Evolutionary conservation across 2,888 invertebrate species (phyloP).

Genomic region (Tribolium freemani): DNA sequence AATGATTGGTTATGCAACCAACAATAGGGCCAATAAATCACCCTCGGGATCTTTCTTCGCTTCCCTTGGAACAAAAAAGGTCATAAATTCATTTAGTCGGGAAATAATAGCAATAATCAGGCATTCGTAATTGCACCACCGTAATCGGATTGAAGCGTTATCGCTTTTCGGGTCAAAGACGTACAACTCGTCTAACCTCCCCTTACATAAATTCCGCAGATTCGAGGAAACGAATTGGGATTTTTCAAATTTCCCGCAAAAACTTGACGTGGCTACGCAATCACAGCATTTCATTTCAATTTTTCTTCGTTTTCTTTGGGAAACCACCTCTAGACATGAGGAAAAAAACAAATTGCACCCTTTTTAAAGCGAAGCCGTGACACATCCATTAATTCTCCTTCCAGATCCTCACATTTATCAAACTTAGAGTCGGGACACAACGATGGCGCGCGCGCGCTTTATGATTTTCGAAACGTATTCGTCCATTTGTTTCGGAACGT

Average conservation of each 20-base stretch:
- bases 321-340: background rate
- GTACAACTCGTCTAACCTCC: slow-evolving; percentile 17
- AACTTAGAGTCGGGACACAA: background rate
- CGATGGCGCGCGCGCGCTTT: background rate
- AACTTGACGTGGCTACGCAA: no score
- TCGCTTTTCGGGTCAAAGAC: slow-evolving; percentile 26
- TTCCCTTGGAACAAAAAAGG: slow-evolving; percentile 1
- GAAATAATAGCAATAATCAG: slow-evolving; percentile 27
- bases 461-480: slow-evolving; percentile 25
- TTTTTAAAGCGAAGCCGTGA: background rate
- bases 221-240: slow-evolving; percentile 5
- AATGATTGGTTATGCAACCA: no score
- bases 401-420: slow-evolving; percentile 16
- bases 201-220: slow-evolving; percentile 12
- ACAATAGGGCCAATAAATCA: no score
- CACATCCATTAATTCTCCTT: slow-evolving; percentile 18
- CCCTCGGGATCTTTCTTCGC: no score
- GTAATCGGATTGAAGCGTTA: no score
- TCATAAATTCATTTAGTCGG: slow-evolving; percentile 24
- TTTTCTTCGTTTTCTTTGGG: background rate
- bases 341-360: background rate
- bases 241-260: background rate
- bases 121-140: no score
- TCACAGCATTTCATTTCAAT: background rate
- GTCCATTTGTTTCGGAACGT: slow-evolving; percentile 19